Base-by-base conservation (phyloP, 2,888 invertebrate species). In the Halictus ligatus region DNA sequence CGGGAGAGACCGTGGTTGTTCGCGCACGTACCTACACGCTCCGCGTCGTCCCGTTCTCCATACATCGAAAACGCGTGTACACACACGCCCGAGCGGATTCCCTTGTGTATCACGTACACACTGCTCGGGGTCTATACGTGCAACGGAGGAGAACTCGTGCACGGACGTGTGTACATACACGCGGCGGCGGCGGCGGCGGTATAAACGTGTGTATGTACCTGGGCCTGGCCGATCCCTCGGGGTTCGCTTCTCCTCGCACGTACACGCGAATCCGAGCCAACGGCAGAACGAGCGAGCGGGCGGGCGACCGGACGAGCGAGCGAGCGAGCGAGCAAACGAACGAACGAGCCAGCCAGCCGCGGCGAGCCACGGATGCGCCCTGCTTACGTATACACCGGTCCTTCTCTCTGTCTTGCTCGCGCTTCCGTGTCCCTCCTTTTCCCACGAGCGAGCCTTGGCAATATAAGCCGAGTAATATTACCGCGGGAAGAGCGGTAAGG, bases 381-480 rank as follows among this genome's bases (percentile, higher is more conserved):
- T 88, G 88, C 89, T 89, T 88, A 84, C 86, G 86, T 86, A 88
- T 80, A 86, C 86, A 85, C 82, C 84, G 80, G 87, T 88, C 81
- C 81, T 87, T 83, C 83, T 72, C 83, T 60, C 79, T 25, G 71
- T 84, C 83, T 79, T 80, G 72, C 82, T 86, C 86, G 35, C 75
- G 50, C 73, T 75, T 83, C 48, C 67, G 35, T 40, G n/a, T 58
- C 86, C 74, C 84, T 87, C 86, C 84, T 86, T 80, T 81, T 85
- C 90, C 81, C 88, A 84, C 89, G 87, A 80, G 21, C 81, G 83
- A 86, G 87, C 81, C 84, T 86, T 76, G 83, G 91, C 90, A 91
- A 90, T 90, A 90, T 90, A 90, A 90, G 89, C 91, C 90, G 90
- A 90, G 90, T 91, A 91, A 91, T 91, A 91, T 91, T 91, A 91